A percentile compares a stretch with the other conserved stretches of the same genome.
Conservation (phyloP, 2,797 vertebrate species). For the Gadopsis marmoratus region DNA sequence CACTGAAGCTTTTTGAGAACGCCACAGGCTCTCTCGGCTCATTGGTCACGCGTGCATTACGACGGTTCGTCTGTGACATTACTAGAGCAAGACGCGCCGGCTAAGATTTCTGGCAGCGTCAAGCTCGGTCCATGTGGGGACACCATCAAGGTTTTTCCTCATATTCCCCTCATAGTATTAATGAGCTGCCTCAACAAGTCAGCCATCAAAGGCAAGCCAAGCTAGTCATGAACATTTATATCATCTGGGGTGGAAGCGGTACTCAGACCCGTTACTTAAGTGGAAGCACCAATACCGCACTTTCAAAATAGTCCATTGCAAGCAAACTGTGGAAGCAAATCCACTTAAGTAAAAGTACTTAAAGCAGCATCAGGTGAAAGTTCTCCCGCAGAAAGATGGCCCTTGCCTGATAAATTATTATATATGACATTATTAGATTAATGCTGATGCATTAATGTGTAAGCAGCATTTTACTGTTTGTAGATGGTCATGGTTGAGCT, state of each 20-base stretch:
- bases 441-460: background rate
- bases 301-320: background rate
- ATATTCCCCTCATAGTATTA: conserved; percentile 29
- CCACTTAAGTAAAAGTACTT: background rate
- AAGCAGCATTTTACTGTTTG: background rate
- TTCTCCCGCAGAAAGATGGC: too few relatives aligned
- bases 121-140: background rate
- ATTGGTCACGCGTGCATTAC: background rate
- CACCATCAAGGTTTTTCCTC: conserved; percentile 9
- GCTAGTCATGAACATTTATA: conserved; percentile 10
- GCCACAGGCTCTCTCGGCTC: background rate
- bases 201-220: conserved; percentile 28
- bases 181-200: conserved; percentile 36
- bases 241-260: background rate
- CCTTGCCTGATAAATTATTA: background rate
- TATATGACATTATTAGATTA: too few relatives aligned
- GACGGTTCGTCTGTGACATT: conserved; percentile 4
- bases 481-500: background rate
- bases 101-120: background rate
- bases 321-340: too few relatives aligned
- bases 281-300: background rate
- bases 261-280: background rate
- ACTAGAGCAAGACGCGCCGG: background rate
- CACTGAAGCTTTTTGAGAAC: background rate
- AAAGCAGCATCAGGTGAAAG: too few relatives aligned